Evolutionary conservation across 2,888 invertebrate species (phyloP).

Genomic region (Physocephala rufipes): DNA sequence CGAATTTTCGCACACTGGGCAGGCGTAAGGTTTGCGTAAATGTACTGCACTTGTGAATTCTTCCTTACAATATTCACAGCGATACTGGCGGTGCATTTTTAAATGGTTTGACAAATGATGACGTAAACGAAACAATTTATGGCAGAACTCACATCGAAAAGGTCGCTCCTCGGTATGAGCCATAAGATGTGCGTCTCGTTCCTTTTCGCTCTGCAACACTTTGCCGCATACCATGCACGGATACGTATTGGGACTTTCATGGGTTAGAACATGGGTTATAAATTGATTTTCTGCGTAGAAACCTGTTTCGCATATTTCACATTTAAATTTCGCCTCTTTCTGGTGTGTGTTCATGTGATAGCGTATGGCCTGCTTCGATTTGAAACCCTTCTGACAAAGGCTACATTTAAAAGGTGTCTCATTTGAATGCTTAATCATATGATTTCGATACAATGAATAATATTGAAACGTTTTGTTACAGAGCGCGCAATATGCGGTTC

Average conservation of each 20-base stretch:
- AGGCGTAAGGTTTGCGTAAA: constrained; percentile 52
- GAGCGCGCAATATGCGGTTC: constrained; percentile 51
- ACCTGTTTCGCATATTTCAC: constrained; percentile 67
- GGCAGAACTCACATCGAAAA: constrained; percentile 59
- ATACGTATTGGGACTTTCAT: constrained; percentile 48
- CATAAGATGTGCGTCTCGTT: constrained; percentile 59
- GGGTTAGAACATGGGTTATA: constrained; percentile 51
- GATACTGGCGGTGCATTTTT: constrained; percentile 52
- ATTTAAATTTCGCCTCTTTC: constrained; percentile 50
- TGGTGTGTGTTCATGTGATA: constrained; percentile 55
- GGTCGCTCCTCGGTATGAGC: constrained; percentile 70
- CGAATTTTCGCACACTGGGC: constrained; percentile 47
- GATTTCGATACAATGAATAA: constrained; percentile 53
- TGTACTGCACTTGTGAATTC: constrained; percentile 52
- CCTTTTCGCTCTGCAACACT: constrained; percentile 48
- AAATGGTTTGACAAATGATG: constrained; percentile 54
- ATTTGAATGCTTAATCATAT: constrained; percentile 54
- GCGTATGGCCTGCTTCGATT: constrained; percentile 54
- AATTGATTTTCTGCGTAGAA: constrained; percentile 56
- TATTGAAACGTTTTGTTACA: constrained; percentile 54
- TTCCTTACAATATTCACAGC: constrained; percentile 51
- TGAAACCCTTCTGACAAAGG: constrained; percentile 52
- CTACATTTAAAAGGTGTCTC: constrained; percentile 53
- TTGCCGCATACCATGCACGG: constrained; percentile 54
- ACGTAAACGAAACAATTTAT: constrained; percentile 53